These are phyloP conservation scores for Pyrocephalus nanus DNA, from an alignment of 2,797 vertebrate genomes.

Conservation along the genomic window DNA sequence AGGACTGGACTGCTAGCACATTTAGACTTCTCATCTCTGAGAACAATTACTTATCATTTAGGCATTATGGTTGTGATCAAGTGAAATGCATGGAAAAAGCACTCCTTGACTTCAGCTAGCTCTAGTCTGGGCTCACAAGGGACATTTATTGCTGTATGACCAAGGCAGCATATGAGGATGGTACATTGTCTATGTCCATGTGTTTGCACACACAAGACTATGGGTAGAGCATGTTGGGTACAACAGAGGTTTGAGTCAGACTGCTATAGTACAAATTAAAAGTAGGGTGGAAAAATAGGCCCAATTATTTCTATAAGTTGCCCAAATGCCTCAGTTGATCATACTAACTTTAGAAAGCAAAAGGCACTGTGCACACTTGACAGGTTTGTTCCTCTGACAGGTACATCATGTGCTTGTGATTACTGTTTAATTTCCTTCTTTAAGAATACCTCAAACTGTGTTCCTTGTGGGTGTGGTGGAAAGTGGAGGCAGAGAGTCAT, in stretches of 20 bases:
- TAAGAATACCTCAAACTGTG: constrained; percentile 22
- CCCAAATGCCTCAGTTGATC: background rate
- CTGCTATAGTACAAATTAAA: background rate
- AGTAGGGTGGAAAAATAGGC: background rate
- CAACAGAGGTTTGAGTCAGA: background rate
- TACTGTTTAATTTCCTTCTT: constrained; percentile 33
- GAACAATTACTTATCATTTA: background rate
- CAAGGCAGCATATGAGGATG: accelerated
- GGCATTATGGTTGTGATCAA: background rate
- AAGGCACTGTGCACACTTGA: background rate
- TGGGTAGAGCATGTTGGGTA: background rate
- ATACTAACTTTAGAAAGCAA: constrained; percentile 27
- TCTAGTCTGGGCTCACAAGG: background rate
- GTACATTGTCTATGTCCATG: accelerated
- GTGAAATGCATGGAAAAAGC: background rate
- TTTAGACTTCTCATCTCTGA: background rate
- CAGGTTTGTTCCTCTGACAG: constrained; percentile 34
- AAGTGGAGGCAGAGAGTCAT: background rate
- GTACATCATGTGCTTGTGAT: constrained; percentile 4
- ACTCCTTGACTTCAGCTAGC: background rate
- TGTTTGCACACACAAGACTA: background rate
- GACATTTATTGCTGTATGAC: background rate
- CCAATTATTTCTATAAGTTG: constrained; percentile 16
- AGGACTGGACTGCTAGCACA: background rate
- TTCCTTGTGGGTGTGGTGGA: constrained; percentile 6